Evolutionary conservation across 1,140 invertebrate genomes (phyloP).

Genomic region (Akabosia matsudoensis): DNA sequence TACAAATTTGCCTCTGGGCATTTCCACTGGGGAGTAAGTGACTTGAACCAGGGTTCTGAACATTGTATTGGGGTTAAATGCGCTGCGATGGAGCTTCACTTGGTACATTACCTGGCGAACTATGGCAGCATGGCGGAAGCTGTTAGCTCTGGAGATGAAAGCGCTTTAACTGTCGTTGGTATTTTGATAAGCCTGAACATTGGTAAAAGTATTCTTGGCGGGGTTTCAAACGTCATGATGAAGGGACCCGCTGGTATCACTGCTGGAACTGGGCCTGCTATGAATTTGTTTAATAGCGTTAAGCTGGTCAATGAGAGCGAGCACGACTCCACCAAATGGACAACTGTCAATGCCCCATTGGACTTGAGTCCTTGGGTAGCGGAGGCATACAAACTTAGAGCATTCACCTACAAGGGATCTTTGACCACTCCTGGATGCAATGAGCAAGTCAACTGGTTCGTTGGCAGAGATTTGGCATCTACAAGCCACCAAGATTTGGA

Average conservation of each 20-base stretch:
- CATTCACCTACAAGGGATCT: conserved; percentile 9
- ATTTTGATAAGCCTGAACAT: not conserved
- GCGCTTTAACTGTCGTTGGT: conserved; percentile 4
- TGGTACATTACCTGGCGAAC: conserved; percentile 12
- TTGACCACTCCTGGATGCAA: conserved; percentile 20
- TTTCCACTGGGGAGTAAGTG: conserved; percentile 6
- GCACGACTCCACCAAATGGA: not conserved
- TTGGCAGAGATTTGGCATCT: not conserved
- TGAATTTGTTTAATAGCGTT: too few relatives aligned
- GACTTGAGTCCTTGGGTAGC: not conserved
- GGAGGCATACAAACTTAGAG: too few relatives aligned
- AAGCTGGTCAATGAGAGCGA: not conserved
- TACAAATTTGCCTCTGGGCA: not conserved
- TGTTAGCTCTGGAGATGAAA: not conserved
- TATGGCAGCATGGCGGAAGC: not conserved
- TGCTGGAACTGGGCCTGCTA: too few relatives aligned
- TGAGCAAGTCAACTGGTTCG: conserved; percentile 26
- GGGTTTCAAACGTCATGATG: too few relatives aligned
- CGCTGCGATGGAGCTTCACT: not conserved
- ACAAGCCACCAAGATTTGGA: not conserved
- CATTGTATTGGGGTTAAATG: not conserved
- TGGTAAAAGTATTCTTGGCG: too few relatives aligned
- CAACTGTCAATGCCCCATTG: not conserved
- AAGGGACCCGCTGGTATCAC: too few relatives aligned
- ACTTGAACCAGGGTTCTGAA: not conserved